Percentiles rank a stretch among this genome's conserved stretches.
These are phyloP conservation scores for Ormyrus labotus DNA, from an alignment of 2,888 invertebrate genomes.

Conservation along the genomic window DNA sequence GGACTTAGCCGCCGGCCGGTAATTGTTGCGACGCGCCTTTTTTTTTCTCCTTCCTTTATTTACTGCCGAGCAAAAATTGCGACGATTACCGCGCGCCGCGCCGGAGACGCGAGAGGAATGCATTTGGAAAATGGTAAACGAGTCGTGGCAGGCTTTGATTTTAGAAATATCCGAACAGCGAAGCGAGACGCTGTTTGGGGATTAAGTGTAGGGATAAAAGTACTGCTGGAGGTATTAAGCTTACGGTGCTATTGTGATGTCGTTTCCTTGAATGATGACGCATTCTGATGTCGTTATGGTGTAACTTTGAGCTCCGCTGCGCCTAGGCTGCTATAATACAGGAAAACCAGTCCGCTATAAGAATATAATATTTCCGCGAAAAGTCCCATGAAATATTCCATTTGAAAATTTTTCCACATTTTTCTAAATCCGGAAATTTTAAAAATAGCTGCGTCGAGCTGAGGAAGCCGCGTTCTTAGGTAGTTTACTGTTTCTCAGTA, in stretches of 20 bases:
- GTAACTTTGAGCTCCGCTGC: neutral
- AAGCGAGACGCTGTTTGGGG: no score
- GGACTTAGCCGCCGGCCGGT: neutral
- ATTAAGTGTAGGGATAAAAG: no score
- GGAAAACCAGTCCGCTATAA: neutral
- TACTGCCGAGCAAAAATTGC: neutral
- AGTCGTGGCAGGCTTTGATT: no score
- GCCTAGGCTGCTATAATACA: neutral
- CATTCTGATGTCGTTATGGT: slow-evolving; percentile 2
- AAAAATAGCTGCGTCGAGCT: neutral
- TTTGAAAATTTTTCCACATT: neutral
- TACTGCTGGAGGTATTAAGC: neutral
- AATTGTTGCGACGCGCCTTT: no score
- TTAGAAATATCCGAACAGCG: no score
- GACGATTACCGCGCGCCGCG: neutral
- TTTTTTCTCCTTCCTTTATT: no score
- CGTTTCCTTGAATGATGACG: slow-evolving; percentile 4
- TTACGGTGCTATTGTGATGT: slow-evolving; percentile 11
- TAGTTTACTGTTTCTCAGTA: neutral
- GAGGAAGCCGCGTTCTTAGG: no score
- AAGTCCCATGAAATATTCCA: neutral
- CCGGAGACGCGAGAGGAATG: neutral
- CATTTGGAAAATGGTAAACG: neutral
- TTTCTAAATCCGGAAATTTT: neutral
- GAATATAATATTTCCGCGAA: neutral